A percentile compares a stretch with the other conserved stretches of the same genome.
Evolutionary conservation across 2,888 invertebrate species (phyloP).

Genomic region (Ormyrus pomaceus): DNA sequence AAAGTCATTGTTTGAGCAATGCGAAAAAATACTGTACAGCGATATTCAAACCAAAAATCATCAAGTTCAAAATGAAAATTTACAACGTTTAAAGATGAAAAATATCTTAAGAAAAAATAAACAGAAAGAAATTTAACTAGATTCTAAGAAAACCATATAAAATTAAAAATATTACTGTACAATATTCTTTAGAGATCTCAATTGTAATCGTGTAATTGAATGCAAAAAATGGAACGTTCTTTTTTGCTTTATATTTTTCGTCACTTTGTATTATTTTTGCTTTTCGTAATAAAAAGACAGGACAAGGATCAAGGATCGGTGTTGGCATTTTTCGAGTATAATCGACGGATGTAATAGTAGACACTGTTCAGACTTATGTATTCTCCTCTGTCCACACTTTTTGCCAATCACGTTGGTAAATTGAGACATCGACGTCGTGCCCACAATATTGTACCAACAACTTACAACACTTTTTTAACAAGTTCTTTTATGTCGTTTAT

Average conservation of each 20-base stretch:
- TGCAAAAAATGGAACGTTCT: constrained; percentile 54
- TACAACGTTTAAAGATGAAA: constrained; percentile 9
- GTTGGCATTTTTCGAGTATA: constrained; percentile 61
- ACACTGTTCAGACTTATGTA: constrained; percentile 74
- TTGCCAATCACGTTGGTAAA: constrained; percentile 66
- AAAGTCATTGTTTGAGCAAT: constrained; percentile 43
- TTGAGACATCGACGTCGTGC: constrained; percentile 67
- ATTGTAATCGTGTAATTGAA: constrained; percentile 48
- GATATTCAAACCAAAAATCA: constrained; percentile 33
- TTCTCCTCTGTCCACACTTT: constrained; percentile 71
- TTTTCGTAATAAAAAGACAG: constrained; percentile 51
- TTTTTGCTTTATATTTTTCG: constrained; percentile 46
- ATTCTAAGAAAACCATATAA: constrained; percentile 9
- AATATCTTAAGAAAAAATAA: background rate
- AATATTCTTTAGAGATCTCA: constrained; percentile 51
- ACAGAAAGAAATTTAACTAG: constrained; percentile 1
- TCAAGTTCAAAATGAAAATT: background rate
- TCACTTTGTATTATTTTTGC: constrained; percentile 36
- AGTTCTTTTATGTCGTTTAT: constrained; percentile 56
- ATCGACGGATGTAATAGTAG: constrained; percentile 70
- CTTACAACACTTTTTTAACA: constrained; percentile 69
- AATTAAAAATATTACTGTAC: constrained; percentile 51
- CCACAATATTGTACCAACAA: constrained; percentile 68
- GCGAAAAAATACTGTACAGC: constrained; percentile 55
- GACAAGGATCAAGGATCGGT: constrained; percentile 55